phyloP scores from a whole-genome alignment of 2,888 invertebrate genomes.

The Lasius fuliginosus region DNA sequence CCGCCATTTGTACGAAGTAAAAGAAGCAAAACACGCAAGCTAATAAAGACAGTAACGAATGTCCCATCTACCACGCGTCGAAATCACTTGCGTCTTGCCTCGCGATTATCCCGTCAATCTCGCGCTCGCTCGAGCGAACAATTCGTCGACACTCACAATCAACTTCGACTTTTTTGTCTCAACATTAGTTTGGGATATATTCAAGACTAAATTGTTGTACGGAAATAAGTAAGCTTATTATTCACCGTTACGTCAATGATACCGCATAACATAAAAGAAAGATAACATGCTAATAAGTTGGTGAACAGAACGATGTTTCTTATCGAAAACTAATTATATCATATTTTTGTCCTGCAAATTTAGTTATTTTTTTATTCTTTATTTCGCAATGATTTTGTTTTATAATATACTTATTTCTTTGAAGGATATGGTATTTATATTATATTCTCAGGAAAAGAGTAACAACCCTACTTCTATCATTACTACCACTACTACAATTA shows the following conservation, averaged over 20 bases:
- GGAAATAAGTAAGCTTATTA: constrained; percentile 17
- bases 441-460: not conserved
- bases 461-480: constrained; percentile 4
- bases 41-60: constrained; percentile 48
- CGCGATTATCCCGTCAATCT: constrained; percentile 56
- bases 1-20: constrained; percentile 9
- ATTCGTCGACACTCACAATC: constrained; percentile 28
- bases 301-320: not conserved
- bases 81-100: constrained; percentile 49
- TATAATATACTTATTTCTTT: not conserved
- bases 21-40: constrained; percentile 20
- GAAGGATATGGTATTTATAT: not conserved
- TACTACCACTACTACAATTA: not conserved
- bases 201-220: constrained; percentile 15
- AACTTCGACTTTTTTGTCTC: constrained; percentile 5
- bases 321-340: not conserved
- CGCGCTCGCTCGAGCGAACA: constrained; percentile 37
- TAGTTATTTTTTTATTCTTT: not conserved
- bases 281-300: not conserved
- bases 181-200: constrained; percentile 4
- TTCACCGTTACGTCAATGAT: not conserved
- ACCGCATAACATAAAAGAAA: not conserved
- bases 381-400: not conserved
- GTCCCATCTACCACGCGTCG: constrained; percentile 48
- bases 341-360: not conserved